phyloP scores from a whole-genome alignment of 2,888 invertebrate genomes.

The Caradrina clavipalpis region DNA sequence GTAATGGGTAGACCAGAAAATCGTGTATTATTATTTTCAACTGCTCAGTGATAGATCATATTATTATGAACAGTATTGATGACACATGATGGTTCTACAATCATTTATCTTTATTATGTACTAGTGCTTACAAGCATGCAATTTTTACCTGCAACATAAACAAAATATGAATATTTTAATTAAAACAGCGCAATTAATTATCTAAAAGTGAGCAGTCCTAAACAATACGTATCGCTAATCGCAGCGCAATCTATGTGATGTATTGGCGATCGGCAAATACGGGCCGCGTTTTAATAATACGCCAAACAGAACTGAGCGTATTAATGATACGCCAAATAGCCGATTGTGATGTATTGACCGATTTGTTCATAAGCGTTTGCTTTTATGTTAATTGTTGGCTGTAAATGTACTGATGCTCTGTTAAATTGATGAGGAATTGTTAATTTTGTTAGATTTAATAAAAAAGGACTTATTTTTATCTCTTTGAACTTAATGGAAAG shows the following conservation, averaged over 20 bases:
- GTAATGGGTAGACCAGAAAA: background rate
- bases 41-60: too few species aligned
- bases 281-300: conserved; percentile 53
- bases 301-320: conserved; percentile 45
- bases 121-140: too few species aligned
- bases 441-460: conserved; percentile 1
- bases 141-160: background rate
- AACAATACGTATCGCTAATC: conserved; percentile 52
- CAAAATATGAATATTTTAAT: conserved; percentile 30
- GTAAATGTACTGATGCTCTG: conserved; percentile 32
- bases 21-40: background rate
- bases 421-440: conserved; percentile 9
- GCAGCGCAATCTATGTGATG: conserved; percentile 56
- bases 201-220: conserved; percentile 35
- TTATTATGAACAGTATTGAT: too few species aligned
- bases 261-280: conserved; percentile 49
- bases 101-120: too few species aligned
- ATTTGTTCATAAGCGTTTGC: conserved; percentile 58
- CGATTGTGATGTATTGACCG: conserved; percentile 56
- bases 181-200: conserved; percentile 49
- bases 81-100: too few species aligned
- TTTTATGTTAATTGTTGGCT: conserved; percentile 57
- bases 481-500: background rate
- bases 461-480: background rate
- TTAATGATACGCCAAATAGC: conserved; percentile 45